phyloP scores from a whole-genome alignment of 2,888 invertebrate genomes.

The Thereva nobilitata region DNA sequence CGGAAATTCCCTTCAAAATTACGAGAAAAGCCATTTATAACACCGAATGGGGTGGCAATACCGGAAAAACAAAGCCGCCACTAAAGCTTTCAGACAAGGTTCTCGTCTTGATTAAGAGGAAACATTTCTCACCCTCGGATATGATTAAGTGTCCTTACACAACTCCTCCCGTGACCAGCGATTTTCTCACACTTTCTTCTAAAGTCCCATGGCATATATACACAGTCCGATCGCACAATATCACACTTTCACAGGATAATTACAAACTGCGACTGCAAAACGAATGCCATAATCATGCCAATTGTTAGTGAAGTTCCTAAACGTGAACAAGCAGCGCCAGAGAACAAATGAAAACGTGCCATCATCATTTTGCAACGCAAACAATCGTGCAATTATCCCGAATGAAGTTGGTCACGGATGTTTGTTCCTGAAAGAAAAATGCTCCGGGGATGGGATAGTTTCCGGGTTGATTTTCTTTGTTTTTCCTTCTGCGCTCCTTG shows the following conservation, averaged over 20 bases:
- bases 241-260: constrained; percentile 27
- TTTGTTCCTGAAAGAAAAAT: background rate
- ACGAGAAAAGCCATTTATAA: constrained; percentile 36
- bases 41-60: constrained; percentile 11
- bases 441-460: constrained; percentile 6
- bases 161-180: constrained; percentile 8
- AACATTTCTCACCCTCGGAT: constrained; percentile 19
- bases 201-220: constrained; percentile 5
- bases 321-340: background rate
- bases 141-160: constrained; percentile 19
- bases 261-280: constrained; percentile 5
- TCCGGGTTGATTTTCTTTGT: too few relatives aligned
- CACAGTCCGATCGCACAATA: background rate
- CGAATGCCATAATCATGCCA: too few relatives aligned
- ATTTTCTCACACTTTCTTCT: background rate
- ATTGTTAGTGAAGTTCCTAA: too few relatives aligned
- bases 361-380: constrained; percentile 16
- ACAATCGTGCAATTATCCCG: constrained; percentile 13
- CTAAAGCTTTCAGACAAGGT: constrained; percentile 19
- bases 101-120: constrained; percentile 35
- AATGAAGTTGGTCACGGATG: constrained; percentile 28
- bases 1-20: constrained; percentile 35
- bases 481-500: too few relatives aligned
- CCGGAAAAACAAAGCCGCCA: constrained; percentile 11
- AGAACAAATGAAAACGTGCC: constrained; percentile 21